Evolutionary conservation across 2,888 invertebrate genomes (phyloP).

Genomic region (Oxytorus armatus): DNA sequence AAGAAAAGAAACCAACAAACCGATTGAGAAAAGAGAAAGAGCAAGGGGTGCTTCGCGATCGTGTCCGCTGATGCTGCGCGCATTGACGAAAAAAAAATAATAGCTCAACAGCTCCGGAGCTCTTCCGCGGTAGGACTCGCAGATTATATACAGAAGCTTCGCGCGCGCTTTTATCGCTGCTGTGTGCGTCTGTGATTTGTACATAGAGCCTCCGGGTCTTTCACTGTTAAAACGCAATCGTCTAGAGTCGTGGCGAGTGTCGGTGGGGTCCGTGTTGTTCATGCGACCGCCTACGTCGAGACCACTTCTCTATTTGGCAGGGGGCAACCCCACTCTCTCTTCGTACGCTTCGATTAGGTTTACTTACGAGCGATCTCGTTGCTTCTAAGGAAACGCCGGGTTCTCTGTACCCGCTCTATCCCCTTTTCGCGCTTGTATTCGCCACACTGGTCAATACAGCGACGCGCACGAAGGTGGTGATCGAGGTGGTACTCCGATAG

Average conservation of each 20-base stretch:
- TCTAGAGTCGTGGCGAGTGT: slow-evolving; percentile 54
- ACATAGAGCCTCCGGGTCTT: background rate
- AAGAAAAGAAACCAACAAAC: background rate
- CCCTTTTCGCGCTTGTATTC: slow-evolving; percentile 12
- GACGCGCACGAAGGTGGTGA: too few relatives aligned
- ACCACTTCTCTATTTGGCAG: slow-evolving; percentile 81
- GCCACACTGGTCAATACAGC: too few relatives aligned
- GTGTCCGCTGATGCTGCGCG: background rate
- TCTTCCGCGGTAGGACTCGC: slow-evolving; percentile 21
- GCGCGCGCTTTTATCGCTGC: too few relatives aligned
- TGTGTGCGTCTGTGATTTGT: background rate
- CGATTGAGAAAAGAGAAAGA: background rate
- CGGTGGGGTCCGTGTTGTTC: slow-evolving; percentile 69
- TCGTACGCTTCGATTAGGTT: slow-evolving; percentile 77
- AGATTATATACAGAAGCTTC: slow-evolving; percentile 22
- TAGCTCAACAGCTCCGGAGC: background rate
- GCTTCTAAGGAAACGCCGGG: slow-evolving; percentile 76
- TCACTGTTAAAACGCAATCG: slow-evolving; percentile 7
- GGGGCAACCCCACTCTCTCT: slow-evolving; percentile 70
- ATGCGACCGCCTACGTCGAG: slow-evolving; percentile 80
- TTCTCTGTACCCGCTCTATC: slow-evolving; percentile 64
- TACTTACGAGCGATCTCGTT: slow-evolving; percentile 78
- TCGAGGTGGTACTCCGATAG: too few relatives aligned
- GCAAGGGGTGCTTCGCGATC: background rate
- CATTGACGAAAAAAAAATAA: background rate